Evolutionary conservation across 2,888 invertebrate genomes (phyloP), one percentile per base, ranked within the genome.

Genomic region (Incurvaria masculella): DNA sequence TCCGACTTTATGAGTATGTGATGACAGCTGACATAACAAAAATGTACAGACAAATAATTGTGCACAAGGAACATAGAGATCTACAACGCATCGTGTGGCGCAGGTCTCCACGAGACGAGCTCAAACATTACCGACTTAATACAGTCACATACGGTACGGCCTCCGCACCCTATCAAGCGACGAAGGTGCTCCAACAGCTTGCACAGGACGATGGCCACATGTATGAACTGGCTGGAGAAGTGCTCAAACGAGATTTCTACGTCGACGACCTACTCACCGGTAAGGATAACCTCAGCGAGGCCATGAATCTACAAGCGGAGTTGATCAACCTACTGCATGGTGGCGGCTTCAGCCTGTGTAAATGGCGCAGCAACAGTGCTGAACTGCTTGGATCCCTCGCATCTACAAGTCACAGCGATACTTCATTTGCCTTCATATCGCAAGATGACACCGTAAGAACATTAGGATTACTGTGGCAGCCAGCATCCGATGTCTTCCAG

Each of bases 1-100:
- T 33, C 8, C 8, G 33, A 23, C 8, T 33, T 8, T 33, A 33
- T 33, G 33, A 33, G 14, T 59, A 52, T 18, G 43, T 58, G 8
- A 33, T 59, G 1, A 53, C 54, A 2, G 57, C 52, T 0, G 58
- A 57, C 26, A 50, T 58, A 1, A 56, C 57, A 20, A 57, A 59
- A 53, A 56, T 57, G 54, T 59, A 55, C 16, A 50, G 56, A 0
- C 53, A 55, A 52, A 33, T 33, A 14, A 8, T 8, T 14, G 33
- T 33, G 14, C 14, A 14, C 14, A n/a, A 14, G 11, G 14, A 33
- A 14, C 33, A 33, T 6, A 8, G 14, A 14, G 33, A 33, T 18
- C 14, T 41, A n/a, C 41, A 41, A n/a, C 18, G 20, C 11, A 41
- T 41, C 17, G 17, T 41, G 17, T 41, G 41, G 41, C 41, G 41